Evolutionary conservation across 1,140 invertebrate species (phyloP).

Genomic region (Megalopta genalis): DNA sequence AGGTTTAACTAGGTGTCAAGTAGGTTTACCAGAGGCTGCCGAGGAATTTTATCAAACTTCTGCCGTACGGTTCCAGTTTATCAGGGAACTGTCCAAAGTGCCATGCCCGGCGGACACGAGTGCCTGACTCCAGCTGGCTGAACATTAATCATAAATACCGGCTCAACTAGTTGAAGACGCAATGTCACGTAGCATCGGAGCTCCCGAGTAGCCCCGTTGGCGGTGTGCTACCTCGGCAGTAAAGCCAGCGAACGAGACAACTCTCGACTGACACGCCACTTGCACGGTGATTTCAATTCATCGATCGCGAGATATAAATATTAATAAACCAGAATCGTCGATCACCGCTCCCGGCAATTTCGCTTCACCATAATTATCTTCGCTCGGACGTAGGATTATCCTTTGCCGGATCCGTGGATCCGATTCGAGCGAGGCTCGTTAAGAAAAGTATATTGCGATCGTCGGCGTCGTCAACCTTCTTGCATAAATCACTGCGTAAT

Average conservation of each 20-base stretch:
- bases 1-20: neutral
- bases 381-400: too few relatives aligned
- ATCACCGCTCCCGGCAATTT: too few relatives aligned
- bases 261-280: neutral
- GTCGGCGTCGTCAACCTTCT: too few relatives aligned
- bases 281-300: neutral
- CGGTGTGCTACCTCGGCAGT: conserved; percentile 22
- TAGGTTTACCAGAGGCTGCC: neutral
- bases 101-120: neutral
- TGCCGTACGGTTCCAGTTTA: neutral
- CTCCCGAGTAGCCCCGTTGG: neutral
- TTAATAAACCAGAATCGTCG: neutral
- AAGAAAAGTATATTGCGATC: too few relatives aligned
- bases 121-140: conserved; percentile 1
- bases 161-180: conserved; percentile 41
- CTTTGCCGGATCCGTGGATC: too few relatives aligned
- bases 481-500: too few relatives aligned
- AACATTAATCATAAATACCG: conserved; percentile 64
- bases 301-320: neutral
- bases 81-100: conserved; percentile 19
- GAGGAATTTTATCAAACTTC: conserved; percentile 7
- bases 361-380: too few relatives aligned
- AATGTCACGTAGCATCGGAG: conserved; percentile 24
- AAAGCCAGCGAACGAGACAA: conserved; percentile 44
- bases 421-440: too few relatives aligned